phyloP scores from a whole-genome alignment of 1,140 invertebrate species.

The Philotrypesis tridentata region DNA sequence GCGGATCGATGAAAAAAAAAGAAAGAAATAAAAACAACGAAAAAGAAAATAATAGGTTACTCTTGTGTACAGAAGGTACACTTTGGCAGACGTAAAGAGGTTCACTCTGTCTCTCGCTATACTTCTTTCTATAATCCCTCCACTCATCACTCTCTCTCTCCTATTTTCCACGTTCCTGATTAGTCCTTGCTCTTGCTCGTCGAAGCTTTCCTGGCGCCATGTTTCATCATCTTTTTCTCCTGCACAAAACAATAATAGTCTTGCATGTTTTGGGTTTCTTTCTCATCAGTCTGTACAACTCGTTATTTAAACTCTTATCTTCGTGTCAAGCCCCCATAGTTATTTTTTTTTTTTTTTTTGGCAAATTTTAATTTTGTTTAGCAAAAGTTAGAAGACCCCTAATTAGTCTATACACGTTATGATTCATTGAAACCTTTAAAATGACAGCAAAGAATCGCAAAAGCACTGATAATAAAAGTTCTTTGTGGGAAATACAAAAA shows the following conservation, averaged over 20 bases:
- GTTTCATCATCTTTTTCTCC: conserved; percentile 61
- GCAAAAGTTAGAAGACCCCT: conserved; percentile 18
- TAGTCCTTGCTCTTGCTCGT: conserved; percentile 60
- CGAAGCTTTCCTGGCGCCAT: conserved; percentile 56
- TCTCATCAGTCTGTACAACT: conserved; percentile 13
- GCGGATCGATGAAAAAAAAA: conserved; percentile 3
- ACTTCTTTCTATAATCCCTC: conserved; percentile 11
- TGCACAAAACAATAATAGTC: conserved; percentile 63
- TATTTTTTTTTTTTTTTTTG: too few species aligned
- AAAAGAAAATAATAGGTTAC: neutral
- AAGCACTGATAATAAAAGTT: neutral
- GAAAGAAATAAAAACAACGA: neutral
- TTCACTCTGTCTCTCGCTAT: conserved; percentile 8
- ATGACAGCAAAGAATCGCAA: conserved; percentile 35
- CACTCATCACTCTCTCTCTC: conserved; percentile 19
- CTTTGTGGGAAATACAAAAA: neutral
- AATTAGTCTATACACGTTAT: conserved; percentile 4
- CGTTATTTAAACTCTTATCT: neutral
- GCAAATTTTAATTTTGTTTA: conserved; percentile 1
- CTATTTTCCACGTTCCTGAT: conserved; percentile 29
- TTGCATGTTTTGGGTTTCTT: conserved; percentile 35
- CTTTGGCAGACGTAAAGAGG: conserved; percentile 39
- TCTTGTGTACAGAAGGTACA: conserved; percentile 27
- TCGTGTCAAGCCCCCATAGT: neutral
- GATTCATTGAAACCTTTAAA: neutral